These are phyloP conservation scores for Latrodectus hesperus DNA, from an alignment of 2,888 invertebrate genomes.

Conservation along the genomic window DNA sequence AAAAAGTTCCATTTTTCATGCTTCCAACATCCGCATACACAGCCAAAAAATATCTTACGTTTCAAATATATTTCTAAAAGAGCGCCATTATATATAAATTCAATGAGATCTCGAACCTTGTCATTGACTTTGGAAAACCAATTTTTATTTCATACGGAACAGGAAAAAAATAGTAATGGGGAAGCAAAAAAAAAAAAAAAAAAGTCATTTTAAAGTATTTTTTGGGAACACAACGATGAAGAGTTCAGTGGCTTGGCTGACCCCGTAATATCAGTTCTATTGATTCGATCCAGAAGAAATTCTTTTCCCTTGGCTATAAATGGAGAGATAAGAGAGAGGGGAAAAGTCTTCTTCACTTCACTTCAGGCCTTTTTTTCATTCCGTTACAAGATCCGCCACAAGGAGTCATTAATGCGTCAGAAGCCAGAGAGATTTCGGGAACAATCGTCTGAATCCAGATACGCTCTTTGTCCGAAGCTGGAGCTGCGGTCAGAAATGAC, in stretches of 20 bases:
- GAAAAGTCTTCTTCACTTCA: neutral
- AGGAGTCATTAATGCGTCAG: constrained; percentile 5
- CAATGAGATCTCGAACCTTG: too few relatives aligned
- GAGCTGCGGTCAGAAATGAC: neutral
- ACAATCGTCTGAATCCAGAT: neutral
- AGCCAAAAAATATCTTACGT: too few relatives aligned
- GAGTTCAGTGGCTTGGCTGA: neutral
- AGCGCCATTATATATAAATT: too few relatives aligned
- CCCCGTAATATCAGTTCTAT: constrained; percentile 1
- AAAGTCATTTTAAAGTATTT: neutral
- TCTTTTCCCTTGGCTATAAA: neutral
- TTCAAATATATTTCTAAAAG: too few relatives aligned
- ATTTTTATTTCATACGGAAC: too few relatives aligned
- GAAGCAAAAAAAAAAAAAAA: neutral
- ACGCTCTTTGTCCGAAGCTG: neutral
- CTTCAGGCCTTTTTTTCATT: neutral
- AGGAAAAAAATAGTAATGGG: neutral
- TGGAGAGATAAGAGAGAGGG: neutral
- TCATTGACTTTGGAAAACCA: too few relatives aligned
- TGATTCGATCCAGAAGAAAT: neutral
- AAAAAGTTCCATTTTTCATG: too few relatives aligned
- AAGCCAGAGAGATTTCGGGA: neutral
- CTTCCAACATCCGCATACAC: too few relatives aligned
- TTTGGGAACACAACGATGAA: neutral
- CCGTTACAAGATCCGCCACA: neutral